Base-by-base conservation (phyloP, 30 jellyfish, hydroid and myxozoan genomes). In the Cassiopea andromeda region DNA sequence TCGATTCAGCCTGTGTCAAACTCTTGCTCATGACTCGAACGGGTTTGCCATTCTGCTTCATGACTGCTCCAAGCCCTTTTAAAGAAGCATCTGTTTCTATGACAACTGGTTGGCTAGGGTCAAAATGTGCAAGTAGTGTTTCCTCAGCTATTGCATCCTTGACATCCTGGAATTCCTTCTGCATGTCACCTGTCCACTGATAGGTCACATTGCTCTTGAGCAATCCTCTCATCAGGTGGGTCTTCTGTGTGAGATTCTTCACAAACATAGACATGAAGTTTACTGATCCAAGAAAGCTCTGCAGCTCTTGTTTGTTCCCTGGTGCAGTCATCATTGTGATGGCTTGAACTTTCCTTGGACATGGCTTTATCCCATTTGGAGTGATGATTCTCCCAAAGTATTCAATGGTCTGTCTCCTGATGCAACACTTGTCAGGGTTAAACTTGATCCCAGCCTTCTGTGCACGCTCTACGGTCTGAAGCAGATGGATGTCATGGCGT, bases 11-110 rank as follows among this genome's bases (percentile, higher is more conserved):
- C 2, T 54, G 17, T 3, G 94, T 60, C 49, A 72, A 7, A 48
- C 93, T 9, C n/a, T 93, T 73, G 5, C 83, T 81, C 2, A 94
- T 94, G 69, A 43, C 81, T 1, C 95, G 78, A 5, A 89, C 69
- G 2, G 96, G 96, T 27, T 69, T 45, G 3, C 80, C 82, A 59
- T 81, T 47, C 47, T 89, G 93, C 12, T 7, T n/a, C 72, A 88
- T 2, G 7, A 45, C 89, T 2, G 96, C 96, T 7, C 93, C 96
- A 5, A 88, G 59, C 46, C 96, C 96, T 12, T 4, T 16, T 9
- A 76, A 7, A n/a, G 54, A 73, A 1, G 93, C 90, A 73, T 85
- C 92, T 13, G 5, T 16, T 66, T 66, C 45, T 4, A 66, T 47
- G 8, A 89, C 58, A 7, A 60, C 83, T 54, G 8, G 6, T 15